Evolutionary conservation across 1,140 invertebrate species (phyloP), one percentile per base, ranked within the genome.

Genomic region (Triops longicaudatus): DNA sequence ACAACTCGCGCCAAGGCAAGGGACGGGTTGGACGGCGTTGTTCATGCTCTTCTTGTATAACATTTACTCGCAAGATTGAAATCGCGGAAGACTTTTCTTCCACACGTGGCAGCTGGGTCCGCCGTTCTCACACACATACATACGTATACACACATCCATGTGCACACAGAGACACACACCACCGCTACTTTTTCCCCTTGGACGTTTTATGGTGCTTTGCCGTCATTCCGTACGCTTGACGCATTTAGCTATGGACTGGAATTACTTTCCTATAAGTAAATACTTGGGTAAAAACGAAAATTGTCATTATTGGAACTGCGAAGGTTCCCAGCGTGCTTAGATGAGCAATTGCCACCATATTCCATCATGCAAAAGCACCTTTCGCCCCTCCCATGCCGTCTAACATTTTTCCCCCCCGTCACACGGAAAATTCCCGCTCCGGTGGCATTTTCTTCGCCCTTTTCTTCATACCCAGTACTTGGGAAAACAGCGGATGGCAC

Each of bases 251-350:
- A 22, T 63, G 22, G 50, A 17, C 50, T 17, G 50, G 50, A 63
- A 63, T 63, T 63, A 63, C 50, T 63, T 63, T 63, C 50, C 50
- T 63, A 63, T 63, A 63, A 63, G 50, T 63, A 63, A 63, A 63
- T 63, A 63, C 50, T 63, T 63, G 50, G 50, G 17, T 63, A 63
- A 63, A 63, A 63, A 63, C 10, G 50, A 63, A 63, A 63, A 63
- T 63, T 63, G 50, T 63, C 50, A 63, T 63, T 63, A 63, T 14
- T 14, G 17, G 50, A 22, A n/a, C 50, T 63, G 50, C 22, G 5
- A 22, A 63, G 50, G 50, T 63, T 63, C 50, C 50, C 50, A 63
- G 50, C 50, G 50, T 63, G 50, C 14, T 63, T 63, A 63, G 50
- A 17, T 63, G 50, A 63, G 50, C 50, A 63, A 63, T 63, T 63